Conservation (phyloP, 2,888 invertebrate species). For the Lithosia quadra region DNA sequence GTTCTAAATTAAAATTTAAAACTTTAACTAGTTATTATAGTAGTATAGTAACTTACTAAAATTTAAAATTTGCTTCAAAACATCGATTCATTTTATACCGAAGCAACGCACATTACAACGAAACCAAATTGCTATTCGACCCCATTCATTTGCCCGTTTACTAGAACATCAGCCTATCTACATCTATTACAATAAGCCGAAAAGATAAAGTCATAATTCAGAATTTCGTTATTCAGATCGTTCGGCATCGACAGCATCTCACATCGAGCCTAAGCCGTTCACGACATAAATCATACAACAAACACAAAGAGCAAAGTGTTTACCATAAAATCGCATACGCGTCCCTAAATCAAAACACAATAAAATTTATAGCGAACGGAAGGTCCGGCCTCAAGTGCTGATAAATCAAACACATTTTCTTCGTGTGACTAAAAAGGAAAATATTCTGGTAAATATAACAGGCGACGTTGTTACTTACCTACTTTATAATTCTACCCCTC, state of each 20-base stretch:
- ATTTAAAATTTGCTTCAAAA: too few species aligned
- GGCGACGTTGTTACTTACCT: constrained; percentile 68
- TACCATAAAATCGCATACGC: constrained; percentile 85
- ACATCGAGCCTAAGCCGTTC: constrained; percentile 52
- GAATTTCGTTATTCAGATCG: constrained; percentile 52
- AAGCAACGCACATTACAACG: not conserved
- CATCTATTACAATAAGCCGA: constrained; percentile 11
- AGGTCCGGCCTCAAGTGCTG: constrained; percentile 85
- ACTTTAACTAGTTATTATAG: too few species aligned
- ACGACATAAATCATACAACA: constrained; percentile 75
- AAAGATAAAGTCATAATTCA: constrained; percentile 43
- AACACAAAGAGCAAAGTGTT: constrained; percentile 84
- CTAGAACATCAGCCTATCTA: not conserved
- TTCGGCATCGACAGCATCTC: constrained; percentile 57
- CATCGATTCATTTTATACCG: too few species aligned
- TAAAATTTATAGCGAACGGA: constrained; percentile 85
- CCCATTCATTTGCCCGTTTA: not conserved
- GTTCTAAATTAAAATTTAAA: too few species aligned
- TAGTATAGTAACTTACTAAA: too few species aligned
- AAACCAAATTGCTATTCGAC: not conserved
- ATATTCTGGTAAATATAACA: constrained; percentile 80
- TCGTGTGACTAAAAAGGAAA: constrained; percentile 80
- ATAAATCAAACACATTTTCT: constrained; percentile 86
- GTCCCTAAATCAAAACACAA: constrained; percentile 85
- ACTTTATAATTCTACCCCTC: constrained; percentile 50